Percentiles rank a stretch among this genome's conserved stretches.
These are phyloP conservation scores for Solenopsis fugax DNA, from an alignment of 1,140 invertebrate species.

Conservation along the genomic window DNA sequence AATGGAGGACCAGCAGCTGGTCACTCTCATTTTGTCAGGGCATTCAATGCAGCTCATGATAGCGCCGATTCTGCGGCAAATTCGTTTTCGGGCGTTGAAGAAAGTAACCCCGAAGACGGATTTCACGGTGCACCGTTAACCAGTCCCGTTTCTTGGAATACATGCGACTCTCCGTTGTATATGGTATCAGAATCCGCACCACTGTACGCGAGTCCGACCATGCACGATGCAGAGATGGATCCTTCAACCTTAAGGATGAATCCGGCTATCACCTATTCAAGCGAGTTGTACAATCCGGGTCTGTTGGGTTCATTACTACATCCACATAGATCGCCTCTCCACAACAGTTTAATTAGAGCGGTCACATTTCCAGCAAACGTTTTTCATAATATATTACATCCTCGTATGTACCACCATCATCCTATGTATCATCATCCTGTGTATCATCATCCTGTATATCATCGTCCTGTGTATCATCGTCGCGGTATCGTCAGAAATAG, in stretches of 20 bases:
- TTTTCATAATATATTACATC: slow-evolving; percentile 28
- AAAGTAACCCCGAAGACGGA: slow-evolving; percentile 16
- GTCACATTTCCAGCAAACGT: not conserved
- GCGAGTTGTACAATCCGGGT: not conserved
- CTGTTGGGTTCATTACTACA: not conserved
- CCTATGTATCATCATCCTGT: not conserved
- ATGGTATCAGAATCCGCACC: not conserved
- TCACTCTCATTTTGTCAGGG: slow-evolving; percentile 58
- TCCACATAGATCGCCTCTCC: not conserved
- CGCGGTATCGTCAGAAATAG: slow-evolving; percentile 4
- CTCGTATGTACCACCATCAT: not conserved
- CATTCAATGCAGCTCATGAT: slow-evolving; percentile 21
- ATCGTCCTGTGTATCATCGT: not conserved
- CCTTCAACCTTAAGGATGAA: not conserved
- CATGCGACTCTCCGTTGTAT: slow-evolving; percentile 30
- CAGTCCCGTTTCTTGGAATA: slow-evolving; percentile 14
- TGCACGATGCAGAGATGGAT: not conserved
- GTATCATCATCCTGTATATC: not conserved
- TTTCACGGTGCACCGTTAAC: not conserved
- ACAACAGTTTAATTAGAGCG: slow-evolving; percentile 5
- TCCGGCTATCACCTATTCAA: not conserved
- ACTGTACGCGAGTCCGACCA: not conserved
- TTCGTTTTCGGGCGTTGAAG: slow-evolving; percentile 24
- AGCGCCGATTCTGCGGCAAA: slow-evolving; percentile 34
- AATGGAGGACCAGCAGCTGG: slow-evolving; percentile 74